These are phyloP conservation scores for Macropus fuliginosus DNA, from an alignment of 2,797 vertebrate species.

Conservation along the genomic window DNA sequence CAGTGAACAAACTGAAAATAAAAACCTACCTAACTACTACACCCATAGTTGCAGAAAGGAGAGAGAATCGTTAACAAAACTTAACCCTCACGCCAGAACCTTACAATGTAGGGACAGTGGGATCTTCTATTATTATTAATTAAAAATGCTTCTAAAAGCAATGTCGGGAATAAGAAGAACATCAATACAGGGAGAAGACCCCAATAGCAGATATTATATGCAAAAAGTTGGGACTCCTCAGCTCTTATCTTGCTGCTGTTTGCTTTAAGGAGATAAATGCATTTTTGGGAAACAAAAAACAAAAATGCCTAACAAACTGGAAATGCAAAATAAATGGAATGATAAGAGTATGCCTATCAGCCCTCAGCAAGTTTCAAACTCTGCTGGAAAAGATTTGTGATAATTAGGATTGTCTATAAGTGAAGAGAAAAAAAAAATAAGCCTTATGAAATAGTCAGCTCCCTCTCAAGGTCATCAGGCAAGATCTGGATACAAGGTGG, in stretches of 20 bases:
- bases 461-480: neutral
- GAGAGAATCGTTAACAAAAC: neutral
- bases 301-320: neutral
- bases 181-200: neutral
- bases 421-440: neutral
- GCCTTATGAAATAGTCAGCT: neutral
- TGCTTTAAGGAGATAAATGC: neutral
- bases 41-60: neutral
- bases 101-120: neutral
- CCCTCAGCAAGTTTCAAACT: neutral
- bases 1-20: neutral
- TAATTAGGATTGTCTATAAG: neutral
- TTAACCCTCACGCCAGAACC: neutral
- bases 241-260: neutral
- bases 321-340: neutral
- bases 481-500: neutral
- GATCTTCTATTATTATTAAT: neutral
- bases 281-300: neutral
- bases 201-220: neutral
- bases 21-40: neutral
- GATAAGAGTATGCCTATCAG: neutral
- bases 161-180: neutral
- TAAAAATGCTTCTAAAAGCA: neutral
- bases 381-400: neutral
- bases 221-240: neutral